A percentile compares a stretch with the other conserved stretches of the same genome.
Conservation (phyloP, 1,140 invertebrate genomes). For the Lamellibrachia luymesi region DNA sequence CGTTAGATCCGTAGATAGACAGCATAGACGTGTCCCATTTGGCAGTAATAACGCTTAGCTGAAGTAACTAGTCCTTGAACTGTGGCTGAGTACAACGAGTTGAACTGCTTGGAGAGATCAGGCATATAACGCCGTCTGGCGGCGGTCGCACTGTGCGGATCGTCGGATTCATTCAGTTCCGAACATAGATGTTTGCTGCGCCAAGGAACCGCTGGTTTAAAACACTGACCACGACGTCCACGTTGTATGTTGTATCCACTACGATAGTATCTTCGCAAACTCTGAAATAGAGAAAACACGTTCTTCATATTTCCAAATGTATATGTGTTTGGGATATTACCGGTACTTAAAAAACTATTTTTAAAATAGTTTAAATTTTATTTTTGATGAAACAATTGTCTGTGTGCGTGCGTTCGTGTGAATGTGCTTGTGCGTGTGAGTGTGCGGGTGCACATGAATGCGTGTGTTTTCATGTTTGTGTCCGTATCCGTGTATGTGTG, state of each 20-base stretch:
- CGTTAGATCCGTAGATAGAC: neutral
- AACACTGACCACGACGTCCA: neutral
- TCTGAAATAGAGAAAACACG: neutral
- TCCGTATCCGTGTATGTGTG: constrained; percentile 6
- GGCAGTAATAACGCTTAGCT: neutral
- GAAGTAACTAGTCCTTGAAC: neutral
- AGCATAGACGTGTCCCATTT: neutral
- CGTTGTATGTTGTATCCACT: neutral
- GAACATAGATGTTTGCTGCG: neutral
- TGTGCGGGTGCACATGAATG: neutral
- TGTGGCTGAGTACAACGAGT: neutral
- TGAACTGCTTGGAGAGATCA: neutral
- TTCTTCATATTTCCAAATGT: neutral
- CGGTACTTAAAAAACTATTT: too few species aligned
- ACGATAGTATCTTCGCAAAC: neutral
- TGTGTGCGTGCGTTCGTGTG: neutral
- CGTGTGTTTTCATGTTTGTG: neutral
- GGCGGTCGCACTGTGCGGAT: neutral
- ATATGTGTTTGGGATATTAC: neutral
- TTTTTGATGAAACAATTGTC: too few species aligned
- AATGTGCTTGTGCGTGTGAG: neutral
- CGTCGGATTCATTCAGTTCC: neutral
- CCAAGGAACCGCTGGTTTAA: neutral
- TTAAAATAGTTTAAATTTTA: too few species aligned
- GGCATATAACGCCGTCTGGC: neutral